Base-by-base conservation (phyloP, 2,113 vertebrate genomes). In the Prionailurus bengalensis region DNA sequence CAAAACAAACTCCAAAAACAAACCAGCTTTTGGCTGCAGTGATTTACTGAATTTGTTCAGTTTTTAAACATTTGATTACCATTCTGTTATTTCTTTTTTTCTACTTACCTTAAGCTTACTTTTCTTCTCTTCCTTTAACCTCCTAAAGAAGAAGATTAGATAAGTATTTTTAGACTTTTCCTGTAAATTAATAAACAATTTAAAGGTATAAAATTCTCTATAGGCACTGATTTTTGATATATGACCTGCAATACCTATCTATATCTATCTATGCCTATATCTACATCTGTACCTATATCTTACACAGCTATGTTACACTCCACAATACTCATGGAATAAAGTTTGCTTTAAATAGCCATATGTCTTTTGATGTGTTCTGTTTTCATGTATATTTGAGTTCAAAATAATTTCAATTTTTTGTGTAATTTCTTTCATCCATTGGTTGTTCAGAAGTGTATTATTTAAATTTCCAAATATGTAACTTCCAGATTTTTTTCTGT, bases 301-400 rank as follows among this genome's bases (percentile, higher is more conserved):
- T 63, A 61, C n/a, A 79, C 7, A 71, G 7, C 12, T 58, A 7
- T 68, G 4, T 42, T 68, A 42, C 45, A 23, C 10, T 23, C 23
- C 33, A 13, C 8, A 45, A 71, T 61, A 2, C 5, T 55, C 36
- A 5, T 68, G 33, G n/a, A 48, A 42, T 70, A 51, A n/a, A 53
- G 78, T 88, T 78, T 92, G 48, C 33, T 83, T 87, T 78, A 70
- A 83, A 78, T 4, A 71, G n/a, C 3, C 29, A 27, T 55, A 27
- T 74, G 12, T 55, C 4, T 78, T 74, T 19, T 78, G 58, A 85
- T 76, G 53, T 53, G 27, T 76, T 65, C 12, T 45, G 45, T 76
- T 66, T 85, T 86, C 6, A 33, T 93, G 19, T 53, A 53, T 76
- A 93, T 93, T 53, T 76, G 25, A 85, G 53, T 93, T 93, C 17